Conservation (phyloP, 2,113 vertebrate species). For the Todiramphus chloris region DNA sequence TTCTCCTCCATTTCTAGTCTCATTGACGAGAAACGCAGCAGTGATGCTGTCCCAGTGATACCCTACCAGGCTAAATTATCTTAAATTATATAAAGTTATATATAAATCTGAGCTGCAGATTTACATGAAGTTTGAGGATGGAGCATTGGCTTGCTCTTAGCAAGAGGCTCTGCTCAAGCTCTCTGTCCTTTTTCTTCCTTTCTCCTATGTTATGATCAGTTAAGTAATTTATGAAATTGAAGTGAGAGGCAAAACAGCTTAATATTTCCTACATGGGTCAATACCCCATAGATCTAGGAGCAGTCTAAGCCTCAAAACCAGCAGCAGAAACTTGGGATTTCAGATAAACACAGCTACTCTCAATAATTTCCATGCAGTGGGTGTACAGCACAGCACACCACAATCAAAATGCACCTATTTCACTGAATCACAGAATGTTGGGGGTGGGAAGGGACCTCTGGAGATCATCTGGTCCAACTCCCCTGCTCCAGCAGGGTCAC, state of each 20-base stretch:
- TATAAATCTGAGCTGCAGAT: background rate
- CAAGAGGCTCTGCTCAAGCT: background rate
- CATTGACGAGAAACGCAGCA: background rate
- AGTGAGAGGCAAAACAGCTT: background rate
- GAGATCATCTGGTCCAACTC: background rate
- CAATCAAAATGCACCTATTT: background rate
- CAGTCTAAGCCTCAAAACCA: background rate
- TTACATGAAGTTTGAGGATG: background rate
- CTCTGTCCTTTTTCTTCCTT: background rate
- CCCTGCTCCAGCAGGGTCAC: background rate
- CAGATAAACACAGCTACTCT: background rate
- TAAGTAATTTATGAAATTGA: background rate
- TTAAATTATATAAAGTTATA: background rate
- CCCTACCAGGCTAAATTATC: background rate
- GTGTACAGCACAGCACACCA: background rate
- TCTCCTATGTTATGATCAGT: background rate
- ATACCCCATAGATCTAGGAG: background rate
- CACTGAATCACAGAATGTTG: background rate
- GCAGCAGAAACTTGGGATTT: background rate
- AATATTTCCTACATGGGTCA: background rate
- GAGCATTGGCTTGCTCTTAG: background rate
- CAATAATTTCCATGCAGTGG: background rate
- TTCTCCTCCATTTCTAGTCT: background rate
- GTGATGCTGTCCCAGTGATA: background rate
- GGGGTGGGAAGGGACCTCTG: background rate